Evolutionary conservation across 2,113 vertebrate genomes (phyloP).

Genomic region (Dasyurus viverrinus): DNA sequence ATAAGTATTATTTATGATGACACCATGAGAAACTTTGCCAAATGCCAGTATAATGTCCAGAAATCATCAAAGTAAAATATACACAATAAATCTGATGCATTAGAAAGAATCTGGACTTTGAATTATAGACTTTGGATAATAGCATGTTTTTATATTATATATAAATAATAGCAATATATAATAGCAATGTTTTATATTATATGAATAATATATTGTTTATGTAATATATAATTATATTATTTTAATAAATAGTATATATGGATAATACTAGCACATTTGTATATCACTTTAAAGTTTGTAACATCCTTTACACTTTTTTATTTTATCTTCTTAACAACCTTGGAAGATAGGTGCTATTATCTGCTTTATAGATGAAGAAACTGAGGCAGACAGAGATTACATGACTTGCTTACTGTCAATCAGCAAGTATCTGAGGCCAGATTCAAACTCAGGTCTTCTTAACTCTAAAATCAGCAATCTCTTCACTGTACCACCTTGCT

Average conservation of each 20-base stretch:
- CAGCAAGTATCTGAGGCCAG: background rate
- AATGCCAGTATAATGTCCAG: background rate
- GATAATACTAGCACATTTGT: no score
- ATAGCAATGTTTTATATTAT: background rate
- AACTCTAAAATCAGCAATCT: background rate
- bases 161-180: no score
- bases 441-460: background rate
- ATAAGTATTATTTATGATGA: slow-evolving; percentile 11
- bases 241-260: background rate
- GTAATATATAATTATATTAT: background rate
- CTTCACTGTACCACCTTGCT: background rate
- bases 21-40: background rate
- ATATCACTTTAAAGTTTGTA: background rate
- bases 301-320: background rate
- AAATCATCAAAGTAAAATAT: background rate
- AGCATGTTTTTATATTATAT: no score
- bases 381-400: slow-evolving; percentile 6
- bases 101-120: background rate
- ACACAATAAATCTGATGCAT: background rate
- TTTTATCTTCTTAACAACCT: background rate
- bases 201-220: background rate
- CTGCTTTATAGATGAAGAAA: background rate
- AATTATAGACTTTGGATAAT: background rate
- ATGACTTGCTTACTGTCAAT: background rate
- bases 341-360: background rate